A percentile compares a stretch with the other conserved stretches of the same genome.
phyloP scores from a whole-genome alignment of 2,797 vertebrate species.

The Poecilia gillii region DNA sequence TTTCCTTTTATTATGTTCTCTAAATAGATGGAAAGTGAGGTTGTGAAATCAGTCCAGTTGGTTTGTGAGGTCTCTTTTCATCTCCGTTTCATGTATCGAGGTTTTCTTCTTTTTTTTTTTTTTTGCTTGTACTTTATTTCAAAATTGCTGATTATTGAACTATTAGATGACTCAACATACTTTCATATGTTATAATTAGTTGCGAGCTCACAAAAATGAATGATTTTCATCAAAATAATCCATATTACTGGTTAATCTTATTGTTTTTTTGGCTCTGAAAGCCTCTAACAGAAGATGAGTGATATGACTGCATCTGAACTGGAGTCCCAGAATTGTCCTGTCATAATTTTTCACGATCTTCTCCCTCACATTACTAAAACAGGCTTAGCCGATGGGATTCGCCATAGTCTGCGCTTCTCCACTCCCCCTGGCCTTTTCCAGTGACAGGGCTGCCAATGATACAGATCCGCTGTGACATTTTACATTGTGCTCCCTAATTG shows the following conservation, averaged over 20 bases:
- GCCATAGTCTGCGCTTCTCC: constrained; percentile 38
- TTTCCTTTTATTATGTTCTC: constrained; percentile 65
- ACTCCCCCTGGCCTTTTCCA: constrained; percentile 70
- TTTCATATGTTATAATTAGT: not conserved
- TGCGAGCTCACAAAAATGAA: not conserved
- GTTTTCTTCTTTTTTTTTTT: too few species aligned
- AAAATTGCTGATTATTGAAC: not conserved
- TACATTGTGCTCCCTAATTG: constrained; percentile 80
- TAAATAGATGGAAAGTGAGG: constrained; percentile 55
- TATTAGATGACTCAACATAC: not conserved
- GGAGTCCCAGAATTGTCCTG: constrained; percentile 43
- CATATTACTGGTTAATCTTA: constrained; percentile 57
- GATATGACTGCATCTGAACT: constrained; percentile 54
- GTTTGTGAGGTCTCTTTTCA: constrained; percentile 23
- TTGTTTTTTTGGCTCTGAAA: constrained; percentile 32
- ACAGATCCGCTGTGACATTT: constrained; percentile 81
- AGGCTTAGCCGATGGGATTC: constrained; percentile 66
- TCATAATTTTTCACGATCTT: constrained; percentile 43
- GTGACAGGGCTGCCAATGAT: constrained; percentile 77
- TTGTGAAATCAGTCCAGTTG: constrained; percentile 28
- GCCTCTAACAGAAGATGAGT: constrained; percentile 36
- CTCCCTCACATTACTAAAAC: constrained; percentile 53
- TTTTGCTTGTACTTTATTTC: constrained; percentile 1
- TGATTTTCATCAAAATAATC: constrained; percentile 51
- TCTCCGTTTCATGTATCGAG: constrained; percentile 14